phyloP scores from a whole-genome alignment of 1,140 invertebrate species.

The Andricus grossulariae region DNA sequence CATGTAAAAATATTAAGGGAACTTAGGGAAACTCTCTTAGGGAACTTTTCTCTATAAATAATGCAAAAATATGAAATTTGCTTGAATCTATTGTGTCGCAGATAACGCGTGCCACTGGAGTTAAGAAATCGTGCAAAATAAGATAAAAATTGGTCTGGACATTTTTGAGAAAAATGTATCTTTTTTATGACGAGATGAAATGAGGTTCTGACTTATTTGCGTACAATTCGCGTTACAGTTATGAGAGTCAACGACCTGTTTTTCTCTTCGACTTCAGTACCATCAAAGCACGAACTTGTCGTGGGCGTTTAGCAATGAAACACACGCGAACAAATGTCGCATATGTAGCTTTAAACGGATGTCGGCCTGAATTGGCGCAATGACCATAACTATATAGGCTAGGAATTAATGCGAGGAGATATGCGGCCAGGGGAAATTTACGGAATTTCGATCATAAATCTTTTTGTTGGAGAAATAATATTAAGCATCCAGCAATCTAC shows the following conservation, averaged over 20 bases:
- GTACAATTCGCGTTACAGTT: not conserved
- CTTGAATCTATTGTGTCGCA: no score
- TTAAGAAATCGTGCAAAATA: no score
- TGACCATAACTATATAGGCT: conserved; percentile 53
- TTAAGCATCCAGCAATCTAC: no score
- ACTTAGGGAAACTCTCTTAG: no score
- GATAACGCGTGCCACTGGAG: no score
- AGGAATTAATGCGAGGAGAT: conserved; percentile 50
- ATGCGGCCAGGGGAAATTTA: conserved; percentile 35
- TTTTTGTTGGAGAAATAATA: no score
- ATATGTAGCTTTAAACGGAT: conserved; percentile 50
- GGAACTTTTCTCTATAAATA: no score
- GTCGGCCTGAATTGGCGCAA: conserved; percentile 59
- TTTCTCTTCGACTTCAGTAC: conserved; percentile 2
- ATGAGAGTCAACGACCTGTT: conserved; percentile 18
- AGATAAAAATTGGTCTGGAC: no score
- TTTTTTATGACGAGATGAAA: not conserved
- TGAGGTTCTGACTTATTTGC: not conserved
- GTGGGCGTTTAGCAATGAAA: conserved; percentile 25
- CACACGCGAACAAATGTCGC: conserved; percentile 52
- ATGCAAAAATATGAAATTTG: no score
- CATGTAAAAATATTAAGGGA: no score
- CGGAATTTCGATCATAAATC: no score
- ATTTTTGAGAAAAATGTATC: no score
- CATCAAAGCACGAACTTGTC: conserved; percentile 15